Percentiles rank a stretch among this genome's conserved stretches.
Conservation (phyloP, 2,113 vertebrate species). For the Hippoglossus stenolepis region DNA sequence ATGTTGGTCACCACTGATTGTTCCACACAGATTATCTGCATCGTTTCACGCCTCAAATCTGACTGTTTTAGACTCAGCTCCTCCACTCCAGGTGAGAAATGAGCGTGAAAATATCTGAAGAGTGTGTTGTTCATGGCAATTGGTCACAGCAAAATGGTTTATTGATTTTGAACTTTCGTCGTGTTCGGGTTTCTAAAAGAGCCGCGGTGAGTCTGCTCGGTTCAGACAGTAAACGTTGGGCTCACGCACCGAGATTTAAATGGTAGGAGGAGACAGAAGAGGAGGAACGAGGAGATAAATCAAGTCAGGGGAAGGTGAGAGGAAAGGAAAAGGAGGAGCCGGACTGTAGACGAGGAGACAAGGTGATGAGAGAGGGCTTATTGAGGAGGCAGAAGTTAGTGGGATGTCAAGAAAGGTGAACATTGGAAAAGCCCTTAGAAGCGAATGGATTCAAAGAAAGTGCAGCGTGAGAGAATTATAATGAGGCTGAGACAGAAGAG, state of each 20-base stretch:
- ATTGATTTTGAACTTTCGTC: constrained; percentile 25
- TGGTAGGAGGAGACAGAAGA: background rate
- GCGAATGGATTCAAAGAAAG: background rate
- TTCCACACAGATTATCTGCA: too few species aligned
- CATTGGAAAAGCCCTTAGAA: background rate
- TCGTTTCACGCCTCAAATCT: too few species aligned
- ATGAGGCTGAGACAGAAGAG: background rate
- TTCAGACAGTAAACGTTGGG: background rate
- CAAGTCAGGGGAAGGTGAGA: background rate
- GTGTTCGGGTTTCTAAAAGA: constrained; percentile 3
- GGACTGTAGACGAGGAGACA: too few species aligned
- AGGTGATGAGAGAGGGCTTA: background rate
- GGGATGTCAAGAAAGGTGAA: background rate
- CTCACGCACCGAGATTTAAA: background rate
- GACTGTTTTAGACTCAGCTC: too few species aligned
- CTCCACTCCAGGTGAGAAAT: background rate
- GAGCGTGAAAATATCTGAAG: background rate
- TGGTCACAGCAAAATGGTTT: constrained; percentile 17
- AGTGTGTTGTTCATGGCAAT: constrained; percentile 1
- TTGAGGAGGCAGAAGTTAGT: background rate
- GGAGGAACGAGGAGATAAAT: background rate
- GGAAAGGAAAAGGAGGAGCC: background rate
- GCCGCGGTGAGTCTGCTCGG: background rate
- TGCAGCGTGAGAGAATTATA: background rate
- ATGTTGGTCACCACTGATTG: too few species aligned